Percentiles rank a stretch among this genome's conserved stretches.
These are phyloP conservation scores for Smittia aterrima DNA, from an alignment of 2,888 invertebrate genomes.

Conservation along the genomic window DNA sequence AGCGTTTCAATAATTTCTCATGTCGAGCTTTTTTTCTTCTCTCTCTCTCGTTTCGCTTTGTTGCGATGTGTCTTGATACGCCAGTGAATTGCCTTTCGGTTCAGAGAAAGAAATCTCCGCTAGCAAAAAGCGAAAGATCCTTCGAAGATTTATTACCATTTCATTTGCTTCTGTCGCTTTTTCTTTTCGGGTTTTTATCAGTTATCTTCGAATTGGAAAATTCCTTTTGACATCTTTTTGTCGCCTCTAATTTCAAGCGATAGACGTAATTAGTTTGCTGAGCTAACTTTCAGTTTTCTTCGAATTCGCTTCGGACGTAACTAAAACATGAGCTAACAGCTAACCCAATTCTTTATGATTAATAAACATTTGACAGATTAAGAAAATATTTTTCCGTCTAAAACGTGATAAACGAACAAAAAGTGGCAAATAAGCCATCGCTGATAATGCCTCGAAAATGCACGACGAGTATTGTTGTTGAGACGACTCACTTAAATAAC, in stretches of 20 bases:
- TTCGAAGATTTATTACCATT: slow-evolving; percentile 37
- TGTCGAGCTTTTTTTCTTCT: slow-evolving; percentile 24
- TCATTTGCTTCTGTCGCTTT: slow-evolving; percentile 24
- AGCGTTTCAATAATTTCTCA: slow-evolving; percentile 32
- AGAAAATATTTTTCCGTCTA: no score
- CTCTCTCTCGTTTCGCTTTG: background rate
- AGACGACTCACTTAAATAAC: background rate
- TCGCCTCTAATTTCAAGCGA: background rate
- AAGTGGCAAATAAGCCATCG: background rate
- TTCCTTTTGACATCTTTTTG: slow-evolving; percentile 17
- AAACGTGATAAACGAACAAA: background rate
- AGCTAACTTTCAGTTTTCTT: no score
- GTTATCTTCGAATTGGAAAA: background rate
- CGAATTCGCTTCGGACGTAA: no score
- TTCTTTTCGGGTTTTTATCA: slow-evolving; percentile 10
- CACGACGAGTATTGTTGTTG: background rate
- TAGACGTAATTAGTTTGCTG: background rate
- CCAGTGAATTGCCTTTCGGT: background rate
- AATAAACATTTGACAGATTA: no score
- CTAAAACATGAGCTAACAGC: no score
- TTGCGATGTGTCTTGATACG: slow-evolving; percentile 16
- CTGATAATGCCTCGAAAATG: background rate
- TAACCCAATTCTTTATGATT: no score
- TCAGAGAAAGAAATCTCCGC: background rate
- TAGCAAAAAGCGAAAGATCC: background rate